These are phyloP conservation scores for Drosophila grimshawi DNA, from an alignment of 1,140 invertebrate species.

Conservation along the genomic window DNA sequence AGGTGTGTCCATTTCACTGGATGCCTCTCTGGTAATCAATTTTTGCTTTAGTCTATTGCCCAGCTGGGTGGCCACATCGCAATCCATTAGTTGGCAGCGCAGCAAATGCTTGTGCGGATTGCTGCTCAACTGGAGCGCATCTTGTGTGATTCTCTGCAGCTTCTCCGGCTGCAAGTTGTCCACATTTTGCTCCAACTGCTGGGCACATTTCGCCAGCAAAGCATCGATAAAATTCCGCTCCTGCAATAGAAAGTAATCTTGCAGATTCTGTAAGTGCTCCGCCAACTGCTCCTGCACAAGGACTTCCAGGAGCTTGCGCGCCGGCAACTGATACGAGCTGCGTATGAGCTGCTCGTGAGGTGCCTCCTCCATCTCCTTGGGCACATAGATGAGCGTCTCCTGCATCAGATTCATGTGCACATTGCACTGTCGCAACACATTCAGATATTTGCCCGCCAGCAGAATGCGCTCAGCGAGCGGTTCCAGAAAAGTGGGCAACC, in stretches of 20 bases:
- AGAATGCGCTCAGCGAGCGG: constrained; percentile 32
- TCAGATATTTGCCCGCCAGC: constrained; percentile 64
- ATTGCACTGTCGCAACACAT: constrained; percentile 65
- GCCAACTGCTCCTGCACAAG: constrained; percentile 37
- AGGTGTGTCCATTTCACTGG: background rate
- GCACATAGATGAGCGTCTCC: constrained; percentile 36
- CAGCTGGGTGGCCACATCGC: constrained; percentile 47
- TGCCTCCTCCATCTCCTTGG: background rate
- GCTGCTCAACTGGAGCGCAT: constrained; percentile 14
- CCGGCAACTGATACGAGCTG: constrained; percentile 55
- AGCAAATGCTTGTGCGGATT: constrained; percentile 52
- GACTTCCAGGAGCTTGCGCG: constrained; percentile 48
- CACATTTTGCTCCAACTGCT: constrained; percentile 27
- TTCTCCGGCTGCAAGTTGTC: constrained; percentile 45
- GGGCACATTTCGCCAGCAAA: constrained; percentile 28
- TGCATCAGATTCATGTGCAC: constrained; percentile 53
- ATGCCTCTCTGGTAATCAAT: constrained; percentile 8
- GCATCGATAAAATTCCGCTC: constrained; percentile 22
- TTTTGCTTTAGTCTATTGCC: background rate
- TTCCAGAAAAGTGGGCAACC: constrained; percentile 53
- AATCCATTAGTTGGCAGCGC: constrained; percentile 43
- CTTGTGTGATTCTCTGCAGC: constrained; percentile 32
- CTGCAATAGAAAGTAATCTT: constrained; percentile 50
- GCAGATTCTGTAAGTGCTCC: constrained; percentile 47
- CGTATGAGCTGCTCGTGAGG: constrained; percentile 37